These are phyloP conservation scores for Catharus bicknelli DNA, from an alignment of 2,113 vertebrate species.

Conservation along the genomic window DNA sequence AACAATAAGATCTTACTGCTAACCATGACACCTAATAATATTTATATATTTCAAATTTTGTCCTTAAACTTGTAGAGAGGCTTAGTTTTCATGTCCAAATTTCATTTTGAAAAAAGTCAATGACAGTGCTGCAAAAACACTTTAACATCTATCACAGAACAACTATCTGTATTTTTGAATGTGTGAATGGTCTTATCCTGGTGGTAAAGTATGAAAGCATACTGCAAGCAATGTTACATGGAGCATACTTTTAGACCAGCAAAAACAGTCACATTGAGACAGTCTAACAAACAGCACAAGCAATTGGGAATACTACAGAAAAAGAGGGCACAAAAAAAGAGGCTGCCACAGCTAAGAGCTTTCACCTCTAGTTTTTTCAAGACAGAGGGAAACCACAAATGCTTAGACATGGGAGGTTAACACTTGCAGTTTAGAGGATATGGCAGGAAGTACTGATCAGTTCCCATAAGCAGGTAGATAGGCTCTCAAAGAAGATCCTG, in stretches of 20 bases:
- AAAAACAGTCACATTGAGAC: neutral
- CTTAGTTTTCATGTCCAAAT: neutral
- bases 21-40: neutral
- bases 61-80: neutral
- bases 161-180: accelerated
- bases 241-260: neutral
- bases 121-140: neutral
- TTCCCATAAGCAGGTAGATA: neutral
- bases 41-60: neutral
- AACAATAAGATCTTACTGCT: neutral
- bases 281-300: neutral
- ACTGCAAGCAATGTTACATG: neutral
- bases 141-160: neutral
- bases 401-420: neutral
- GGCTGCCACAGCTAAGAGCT: neutral
- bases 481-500: neutral
- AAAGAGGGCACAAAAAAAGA: neutral
- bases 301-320: neutral
- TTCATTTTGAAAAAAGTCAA: neutral
- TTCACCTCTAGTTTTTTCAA: neutral
- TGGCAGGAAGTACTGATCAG: neutral
- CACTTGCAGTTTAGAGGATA: neutral
- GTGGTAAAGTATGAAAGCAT: neutral
- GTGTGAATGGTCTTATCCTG: neutral
- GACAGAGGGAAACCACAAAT: neutral